phyloP scores from a whole-genome alignment of 2,888 invertebrate genomes.

The Sympetrum striolatum region DNA sequence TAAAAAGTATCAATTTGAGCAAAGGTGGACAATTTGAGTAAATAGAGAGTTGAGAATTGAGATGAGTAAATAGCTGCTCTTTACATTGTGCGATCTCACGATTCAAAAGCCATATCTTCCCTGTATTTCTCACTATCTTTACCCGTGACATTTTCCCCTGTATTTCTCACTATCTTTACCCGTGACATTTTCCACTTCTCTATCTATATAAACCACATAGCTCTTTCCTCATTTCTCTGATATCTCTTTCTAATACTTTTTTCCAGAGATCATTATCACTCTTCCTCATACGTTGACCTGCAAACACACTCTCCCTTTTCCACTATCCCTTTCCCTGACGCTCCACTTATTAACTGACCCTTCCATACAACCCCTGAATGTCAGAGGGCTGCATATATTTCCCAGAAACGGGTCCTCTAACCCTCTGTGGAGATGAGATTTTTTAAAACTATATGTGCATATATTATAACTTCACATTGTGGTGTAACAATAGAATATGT shows the following conservation, averaged over 20 bases:
- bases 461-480: background rate
- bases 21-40: too few species aligned
- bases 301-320: background rate
- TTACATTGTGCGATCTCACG: background rate
- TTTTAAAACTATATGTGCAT: constrained; percentile 1
- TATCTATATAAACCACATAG: background rate
- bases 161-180: background rate
- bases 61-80: too few species aligned
- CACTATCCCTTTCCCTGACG: background rate
- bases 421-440: constrained; percentile 6
- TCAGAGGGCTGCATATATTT: background rate
- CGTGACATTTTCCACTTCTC: background rate
- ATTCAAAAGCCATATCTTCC: background rate
- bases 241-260: constrained; percentile 8
- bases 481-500: background rate
- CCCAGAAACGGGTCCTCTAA: background rate
- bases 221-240: background rate
- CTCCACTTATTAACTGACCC: background rate
- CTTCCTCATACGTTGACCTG: background rate
- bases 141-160: background rate
- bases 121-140: background rate
- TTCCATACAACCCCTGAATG: background rate
- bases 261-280: constrained; percentile 12
- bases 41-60: too few species aligned
- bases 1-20: too few species aligned